Percentiles rank a stretch among this genome's conserved stretches.
Evolutionary conservation across 1,140 invertebrate species (phyloP).

Genomic region (Radopholus similis): DNA sequence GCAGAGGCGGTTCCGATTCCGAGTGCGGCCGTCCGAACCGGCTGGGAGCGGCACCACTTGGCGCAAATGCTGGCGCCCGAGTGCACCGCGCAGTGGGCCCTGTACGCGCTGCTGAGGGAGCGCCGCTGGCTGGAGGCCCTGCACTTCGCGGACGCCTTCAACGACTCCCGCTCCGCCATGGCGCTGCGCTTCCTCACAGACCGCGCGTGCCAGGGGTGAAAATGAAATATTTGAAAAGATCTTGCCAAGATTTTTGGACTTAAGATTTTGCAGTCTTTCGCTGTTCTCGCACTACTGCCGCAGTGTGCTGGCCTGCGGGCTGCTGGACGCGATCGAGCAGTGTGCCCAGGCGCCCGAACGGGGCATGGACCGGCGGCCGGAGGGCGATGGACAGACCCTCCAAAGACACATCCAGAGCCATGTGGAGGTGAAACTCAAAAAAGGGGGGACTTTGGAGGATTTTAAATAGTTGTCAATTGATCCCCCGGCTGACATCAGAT

Average conservation of each 20-base stretch:
- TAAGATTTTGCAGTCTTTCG: background rate
- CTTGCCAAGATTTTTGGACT: too few species aligned
- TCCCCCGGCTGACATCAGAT: too few species aligned
- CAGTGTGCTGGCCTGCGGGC: background rate
- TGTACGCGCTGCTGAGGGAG: constrained; percentile 2
- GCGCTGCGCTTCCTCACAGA: constrained; percentile 5
- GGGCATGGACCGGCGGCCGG: too few species aligned
- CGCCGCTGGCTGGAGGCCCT: constrained; percentile 1
- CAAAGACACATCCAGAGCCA: too few species aligned
- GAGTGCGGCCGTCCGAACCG: background rate
- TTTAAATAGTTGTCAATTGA: too few species aligned
- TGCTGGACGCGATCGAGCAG: constrained; percentile 5
- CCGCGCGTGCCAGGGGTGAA: background rate
- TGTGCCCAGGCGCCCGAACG: too few species aligned
- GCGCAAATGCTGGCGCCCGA: constrained; percentile 1
- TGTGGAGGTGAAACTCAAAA: background rate
- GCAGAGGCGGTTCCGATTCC: background rate
- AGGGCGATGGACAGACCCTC: too few species aligned
- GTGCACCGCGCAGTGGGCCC: constrained; percentile 4
- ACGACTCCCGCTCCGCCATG: background rate
- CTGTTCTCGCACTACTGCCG: constrained; percentile 5
- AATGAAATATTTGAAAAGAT: background rate
- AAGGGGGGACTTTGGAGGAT: too few species aligned
- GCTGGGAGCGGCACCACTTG: background rate
- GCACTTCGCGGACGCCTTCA: constrained; percentile 10